Base-by-base conservation (phyloP, 2,797 vertebrate genomes). In the Thunnus albacares region DNA sequence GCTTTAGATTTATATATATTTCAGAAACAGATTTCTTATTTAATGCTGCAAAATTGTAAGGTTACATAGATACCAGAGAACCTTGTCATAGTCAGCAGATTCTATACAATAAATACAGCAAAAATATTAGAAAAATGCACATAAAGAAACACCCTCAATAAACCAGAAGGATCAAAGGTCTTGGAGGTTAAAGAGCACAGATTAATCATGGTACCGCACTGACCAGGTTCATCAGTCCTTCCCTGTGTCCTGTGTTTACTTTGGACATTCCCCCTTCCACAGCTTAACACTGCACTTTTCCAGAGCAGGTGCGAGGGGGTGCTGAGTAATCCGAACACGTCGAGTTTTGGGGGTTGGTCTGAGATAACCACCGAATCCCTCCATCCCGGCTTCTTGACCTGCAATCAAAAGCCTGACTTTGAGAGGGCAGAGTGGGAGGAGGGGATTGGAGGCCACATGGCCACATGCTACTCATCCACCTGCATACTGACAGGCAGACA, bases 391-490 rank as follows among this genome's bases (percentile, higher is more conserved):
- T 84, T 83, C 80, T 82, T 91, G 89, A 88, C 87, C 88, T 81
- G 74, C 62, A 87, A 84, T 79, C 84, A 78, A 88, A 89, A 77
- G 81, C 61, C 80, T 77, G 80, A 75, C 71, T 86, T 84, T 79
- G 57, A 80, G 24, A 75, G 75, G 70, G 69, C 33, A 3, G 65
- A 49, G 75, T 38, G 58, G 58, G 47, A 41, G 71, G 30, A 14
- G 66, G 69, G 83, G 30, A 62, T 51, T 66, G 59, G 52, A 71
- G 83, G 80, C 82, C 89, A 71, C 77, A 79, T 83, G 71, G 71
- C 83, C 83, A 87, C 87, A 87, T 92, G 90, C 82, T 89, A 81
- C 81, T 86, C 89, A 83, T 93, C 92, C 94, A 94, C 93, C 93
- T 94, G 91, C 93, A 89, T 47, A 65, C 75, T 92, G 92, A 93